Evolutionary conservation across 2,797 vertebrate species (phyloP), one percentile per base, ranked within the genome.

Genomic region (Acanthopagrus latus): DNA sequence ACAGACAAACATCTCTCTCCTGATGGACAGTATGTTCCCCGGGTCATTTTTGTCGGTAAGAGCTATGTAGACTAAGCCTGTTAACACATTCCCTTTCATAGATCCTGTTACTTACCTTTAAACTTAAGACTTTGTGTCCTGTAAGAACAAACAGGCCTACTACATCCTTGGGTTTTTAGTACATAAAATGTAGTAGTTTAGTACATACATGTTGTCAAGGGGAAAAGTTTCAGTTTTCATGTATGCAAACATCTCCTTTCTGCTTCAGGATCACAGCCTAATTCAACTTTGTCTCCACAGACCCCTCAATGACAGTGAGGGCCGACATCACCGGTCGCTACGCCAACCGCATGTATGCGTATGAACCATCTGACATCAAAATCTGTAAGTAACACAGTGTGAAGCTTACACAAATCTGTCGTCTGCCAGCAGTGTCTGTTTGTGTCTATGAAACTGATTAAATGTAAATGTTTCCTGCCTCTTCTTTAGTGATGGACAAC

Each of bases 231-330:
- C 47, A 43, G 16, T 48, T 25, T 7, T 48, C 18, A 47, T 14
- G 25, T 8, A 25, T 25, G 8, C 59, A 25, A 3, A 50, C 20
- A 16, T 11, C 18, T 38, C 27, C 48, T 51, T 48, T 6, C 20
- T 38, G 13, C 29, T 21, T 21, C 16, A 43, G 25, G 16, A 43
- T 13, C 1, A 7, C 10, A 4, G 14, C 38, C 44, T 25, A 18
- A 27, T 56, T 8, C 11, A 2, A 18, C 38, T 4, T 23, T 64
- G 78, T 77, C 69, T 80, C 65, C 47, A 13, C 92, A 99, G 98
- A 99, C 88, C 98, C 98, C 54, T 91, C 97, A 20, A 96, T 99
- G 96, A 99, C 98, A 0, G 97, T 99, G 44, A 97, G 98, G 88
- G 98, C 97, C 0, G 98, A 99, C 83, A 94, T 99, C 89, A 96